Percentiles rank a stretch among this genome's conserved stretches.
Conservation (phyloP, 92 coral and sea anemone species). For the Palythoa heliodiscus region DNA sequence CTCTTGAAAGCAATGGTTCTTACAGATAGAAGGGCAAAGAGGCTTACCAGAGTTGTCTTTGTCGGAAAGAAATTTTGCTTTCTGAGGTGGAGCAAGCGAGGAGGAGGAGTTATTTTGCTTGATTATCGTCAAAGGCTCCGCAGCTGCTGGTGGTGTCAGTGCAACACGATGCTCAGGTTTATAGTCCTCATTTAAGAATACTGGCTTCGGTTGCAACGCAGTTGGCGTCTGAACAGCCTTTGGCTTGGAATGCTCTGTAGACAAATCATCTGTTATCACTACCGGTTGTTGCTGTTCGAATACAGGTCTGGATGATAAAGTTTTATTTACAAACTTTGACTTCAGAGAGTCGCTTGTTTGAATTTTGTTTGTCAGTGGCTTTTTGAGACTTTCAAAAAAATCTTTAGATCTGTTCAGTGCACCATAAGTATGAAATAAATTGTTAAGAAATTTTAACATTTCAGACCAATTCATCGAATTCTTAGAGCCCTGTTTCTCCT, state of each 20-base stretch:
- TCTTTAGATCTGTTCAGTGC: conserved; percentile 42
- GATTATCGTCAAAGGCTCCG: not conserved
- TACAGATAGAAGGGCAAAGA: conserved; percentile 3
- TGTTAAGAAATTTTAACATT: conserved; percentile 83
- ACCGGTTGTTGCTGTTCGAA: conserved; percentile 11
- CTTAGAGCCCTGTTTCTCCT: conserved; percentile 41
- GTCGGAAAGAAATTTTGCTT: not conserved
- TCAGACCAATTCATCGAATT: conserved; percentile 85
- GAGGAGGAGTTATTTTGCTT: not conserved
- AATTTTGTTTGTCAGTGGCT: conserved; percentile 10
- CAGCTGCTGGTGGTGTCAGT: not conserved
- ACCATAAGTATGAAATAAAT: conserved; percentile 72
- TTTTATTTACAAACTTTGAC: not conserved
- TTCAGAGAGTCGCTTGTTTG: not conserved
- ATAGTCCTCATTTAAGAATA: not conserved
- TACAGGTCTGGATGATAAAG: not conserved
- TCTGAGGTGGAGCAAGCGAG: not conserved
- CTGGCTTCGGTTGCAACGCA: conserved; percentile 2
- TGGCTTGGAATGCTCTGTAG: not conserved
- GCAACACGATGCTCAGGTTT: not conserved
- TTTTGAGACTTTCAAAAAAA: not conserved
- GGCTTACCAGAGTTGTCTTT: not conserved
- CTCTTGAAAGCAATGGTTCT: conserved; percentile 1
- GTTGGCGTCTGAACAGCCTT: not conserved
- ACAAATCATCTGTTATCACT: not conserved